Base-by-base conservation (phyloP, 92 coral and sea anemone genomes). In the Parazoanthus atlanticus region DNA sequence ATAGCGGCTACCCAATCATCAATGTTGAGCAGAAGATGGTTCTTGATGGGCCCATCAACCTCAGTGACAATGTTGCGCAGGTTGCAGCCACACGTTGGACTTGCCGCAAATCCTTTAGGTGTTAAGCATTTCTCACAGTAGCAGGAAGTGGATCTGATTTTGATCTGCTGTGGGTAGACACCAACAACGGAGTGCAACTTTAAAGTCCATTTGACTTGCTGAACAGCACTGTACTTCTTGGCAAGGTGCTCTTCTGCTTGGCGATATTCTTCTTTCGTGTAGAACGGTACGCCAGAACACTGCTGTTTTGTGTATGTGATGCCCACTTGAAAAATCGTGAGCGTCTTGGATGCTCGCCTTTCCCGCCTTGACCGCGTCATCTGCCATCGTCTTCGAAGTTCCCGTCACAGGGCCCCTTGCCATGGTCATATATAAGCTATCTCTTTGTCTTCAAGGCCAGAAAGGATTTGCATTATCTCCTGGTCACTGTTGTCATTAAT, bases 371-470 rank as follows among this genome's bases (percentile, higher is more conserved):
- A 92, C 92, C 16, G 92, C 90, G 74, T 91, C 89, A 75, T 89
- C 91, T 10, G 93, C 79, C 72, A 1, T 76, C 91, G 1, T 56
- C 74, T 6, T 88, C 72, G 11, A 88, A 81, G 10, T n/a, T n/a
- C 83, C 91, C 93, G 54, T 88, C 91, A 81, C 90, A 90, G 40
- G 89, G 89, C 23, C 74, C 80, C 17, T 88, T 88, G 86, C 90
- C 80, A 23, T 89, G 92, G 9, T 89, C 91, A n/a, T n/a, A n/a
- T n/a, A 33, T 85, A 91, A 8, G 65, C 33, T 29, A 89, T 49
- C 0, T 61, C 17, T 36, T 75, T 71, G 89, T 71, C 40, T n/a
- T 88, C 19, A 34, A 88, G 28, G 23, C n/a, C n/a, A n/a, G n/a
- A n/a, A n/a, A n/a, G n/a, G n/a, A n/a, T n/a, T n/a, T n/a, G n/a